Percentiles rank a stretch among this genome's conserved stretches.
Evolutionary conservation across 2,888 invertebrate genomes (phyloP).

Genomic region (Aelia acuminata): DNA sequence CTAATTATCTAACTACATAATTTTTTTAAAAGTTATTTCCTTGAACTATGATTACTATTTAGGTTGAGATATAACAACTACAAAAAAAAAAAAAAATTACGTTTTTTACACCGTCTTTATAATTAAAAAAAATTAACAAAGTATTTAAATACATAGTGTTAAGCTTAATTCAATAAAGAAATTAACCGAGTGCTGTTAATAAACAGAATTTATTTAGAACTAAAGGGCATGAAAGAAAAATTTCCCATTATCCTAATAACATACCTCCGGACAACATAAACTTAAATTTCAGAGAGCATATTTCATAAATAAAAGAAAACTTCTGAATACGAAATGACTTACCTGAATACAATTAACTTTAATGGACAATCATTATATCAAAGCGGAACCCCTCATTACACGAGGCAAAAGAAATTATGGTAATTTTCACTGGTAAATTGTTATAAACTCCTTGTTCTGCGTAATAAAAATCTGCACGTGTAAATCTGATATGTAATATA

Average conservation of each 20-base stretch:
- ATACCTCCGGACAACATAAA: neutral
- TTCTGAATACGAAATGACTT: neutral
- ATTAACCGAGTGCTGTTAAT: too few relatives aligned
- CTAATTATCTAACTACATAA: neutral
- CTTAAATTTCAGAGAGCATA: neutral
- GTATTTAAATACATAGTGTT: too few relatives aligned
- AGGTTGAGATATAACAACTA: neutral
- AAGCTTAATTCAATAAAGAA: too few relatives aligned
- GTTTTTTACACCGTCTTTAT: too few relatives aligned
- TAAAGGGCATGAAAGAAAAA: neutral
- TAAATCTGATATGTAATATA: neutral
- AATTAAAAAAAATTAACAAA: too few relatives aligned
- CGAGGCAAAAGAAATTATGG: neutral
- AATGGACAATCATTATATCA: slow-evolving; percentile 10
- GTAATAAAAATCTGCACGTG: slow-evolving; percentile 4
- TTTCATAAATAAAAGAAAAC: neutral
- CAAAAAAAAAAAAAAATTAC: too few relatives aligned
- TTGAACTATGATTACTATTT: neutral
- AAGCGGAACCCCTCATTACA: neutral
- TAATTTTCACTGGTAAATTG: slow-evolving; percentile 2
- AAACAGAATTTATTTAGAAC: neutral
- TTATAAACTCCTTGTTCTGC: neutral
- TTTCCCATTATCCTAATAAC: neutral
- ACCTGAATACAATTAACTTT: slow-evolving; percentile 13
- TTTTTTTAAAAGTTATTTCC: neutral